Base-by-base conservation (phyloP, 1,140 invertebrate species). In the Pseudomyrmex pallidus region DNA sequence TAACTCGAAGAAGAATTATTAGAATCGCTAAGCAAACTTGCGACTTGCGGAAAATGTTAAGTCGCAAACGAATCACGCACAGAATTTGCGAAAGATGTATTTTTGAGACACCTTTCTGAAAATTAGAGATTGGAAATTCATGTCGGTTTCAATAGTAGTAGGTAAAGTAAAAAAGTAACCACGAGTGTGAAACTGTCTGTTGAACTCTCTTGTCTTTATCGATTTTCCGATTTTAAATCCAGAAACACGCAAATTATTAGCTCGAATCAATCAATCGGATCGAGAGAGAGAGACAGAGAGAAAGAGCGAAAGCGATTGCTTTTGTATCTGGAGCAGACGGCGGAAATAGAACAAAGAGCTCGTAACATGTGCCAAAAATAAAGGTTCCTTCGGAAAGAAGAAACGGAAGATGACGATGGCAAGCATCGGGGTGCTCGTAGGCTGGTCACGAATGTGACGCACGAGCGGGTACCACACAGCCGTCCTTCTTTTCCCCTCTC, bases 381-480 rank as follows among this genome's bases (percentile, higher is more conserved):
- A 90, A 90, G 89, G 59, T 88, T 68, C 67, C 57, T 20, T 61
- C 1, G 50, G 54, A n/a, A 59, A 56, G 85, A 85, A 82, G 85
- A 85, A 82, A 76, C 35, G 67, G 61, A 66, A 15, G 68, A 74
- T 59, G 82, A 87, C 83, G 84, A 83, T 22, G 80, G 84, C 74
- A 74, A 88, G 78, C 84, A 85, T 82, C 74, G n/a, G 25, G 57
- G 63, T 83, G 76, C 84, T 77, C 63, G 90, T 94, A 94, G 91
- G 93, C 93, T 89, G 91, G 90, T 94, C 92, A 94, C 93, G 92
- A 89, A 94, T 92, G 85, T 91, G 90, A 93, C 90, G 92, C 92
- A 93, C 92, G 92, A 92, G 83, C 82, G 89, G 83, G 57, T 89
- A 91, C 90, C 91, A 90, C 90, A 91, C 89, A 89, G 89, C 87